Evolutionary conservation across 1,140 invertebrate genomes (phyloP), one percentile per base, ranked within the genome.

Genomic region (Dendrolimus punctatus): DNA sequence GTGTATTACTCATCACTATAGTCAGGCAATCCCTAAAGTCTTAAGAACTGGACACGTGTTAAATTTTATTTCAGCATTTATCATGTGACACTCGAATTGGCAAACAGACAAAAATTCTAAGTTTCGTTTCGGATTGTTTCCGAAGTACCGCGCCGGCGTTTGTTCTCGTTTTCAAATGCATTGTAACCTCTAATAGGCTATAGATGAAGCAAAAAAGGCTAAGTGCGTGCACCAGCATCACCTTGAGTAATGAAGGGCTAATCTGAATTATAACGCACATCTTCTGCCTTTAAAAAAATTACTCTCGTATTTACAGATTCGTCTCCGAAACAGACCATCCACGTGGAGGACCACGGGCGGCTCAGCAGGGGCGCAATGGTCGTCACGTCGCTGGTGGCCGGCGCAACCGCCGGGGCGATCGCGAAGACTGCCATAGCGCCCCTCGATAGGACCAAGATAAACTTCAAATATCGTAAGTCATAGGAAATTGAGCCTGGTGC

Each of bases 381-480:
- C 46, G 69, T 92, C 55, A 93, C 92, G 39, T 95, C 93, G 72
- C 87, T 96, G 63, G 67, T 91, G 23, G 91, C 96, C 1, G 97
- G 97, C 39, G 96, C 96, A 4, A 82, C 91, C 36, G 96, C 97
- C n/a, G 98, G 98, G 5, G 96, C 95, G 23, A 62, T 98, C 6
- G 98, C 98, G 4, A 99, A 99, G 88, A 98, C 98, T 0, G 91
- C 92, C 7, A 99, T 99, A 68, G 98, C 98, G 4, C 98, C 98
- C 3, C 87, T 99, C 9, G 98, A 99, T 88, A 89, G 98, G 55
- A 97, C 97, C 51, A 99, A 99, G 91, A 99, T 99, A 52, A 97
- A 98, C 89, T 99, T 99, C 98, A 99, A 87, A 92, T 91, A 61
- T 91, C 92, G 89, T 93, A 82, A 85, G 73, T 79, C n/a, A n/a